Percentiles rank a stretch among this genome's conserved stretches.
These are phyloP conservation scores for Enteromius paludinosus DNA, from an alignment of 2,797 vertebrate genomes.

Conservation along the genomic window DNA sequence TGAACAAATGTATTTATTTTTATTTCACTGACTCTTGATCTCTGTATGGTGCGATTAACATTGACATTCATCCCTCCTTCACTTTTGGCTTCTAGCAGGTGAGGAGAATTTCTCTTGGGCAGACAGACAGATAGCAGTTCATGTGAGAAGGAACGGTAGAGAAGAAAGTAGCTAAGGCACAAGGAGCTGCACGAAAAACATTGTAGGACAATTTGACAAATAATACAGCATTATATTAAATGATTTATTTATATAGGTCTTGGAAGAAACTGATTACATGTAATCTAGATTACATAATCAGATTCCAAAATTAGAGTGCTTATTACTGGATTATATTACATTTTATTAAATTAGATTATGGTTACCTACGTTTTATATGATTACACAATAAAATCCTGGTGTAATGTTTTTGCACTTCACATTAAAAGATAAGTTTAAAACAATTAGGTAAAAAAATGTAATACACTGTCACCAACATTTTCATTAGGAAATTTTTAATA, in stretches of 20 bases:
- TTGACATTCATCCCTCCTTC: slow-evolving; percentile 2
- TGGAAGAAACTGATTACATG: background rate
- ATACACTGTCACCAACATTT: background rate
- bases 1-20: background rate
- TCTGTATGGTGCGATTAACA: background rate
- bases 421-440: background rate
- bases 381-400: background rate
- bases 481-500: no score
- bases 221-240: background rate
- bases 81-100: background rate
- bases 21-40: slow-evolving; percentile 1
- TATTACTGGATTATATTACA: background rate
- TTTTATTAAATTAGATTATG: background rate
- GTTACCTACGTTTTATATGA: background rate
- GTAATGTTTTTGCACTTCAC: background rate
- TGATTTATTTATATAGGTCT: background rate
- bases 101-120: background rate
- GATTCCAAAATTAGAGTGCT: background rate
- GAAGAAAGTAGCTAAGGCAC: background rate
- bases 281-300: background rate
- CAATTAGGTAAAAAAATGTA: background rate
- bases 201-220: background rate
- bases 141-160: background rate
- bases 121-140: background rate
- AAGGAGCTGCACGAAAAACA: background rate